Conservation (phyloP, 2,113 vertebrate species). For the Mellivora capensis region DNA sequence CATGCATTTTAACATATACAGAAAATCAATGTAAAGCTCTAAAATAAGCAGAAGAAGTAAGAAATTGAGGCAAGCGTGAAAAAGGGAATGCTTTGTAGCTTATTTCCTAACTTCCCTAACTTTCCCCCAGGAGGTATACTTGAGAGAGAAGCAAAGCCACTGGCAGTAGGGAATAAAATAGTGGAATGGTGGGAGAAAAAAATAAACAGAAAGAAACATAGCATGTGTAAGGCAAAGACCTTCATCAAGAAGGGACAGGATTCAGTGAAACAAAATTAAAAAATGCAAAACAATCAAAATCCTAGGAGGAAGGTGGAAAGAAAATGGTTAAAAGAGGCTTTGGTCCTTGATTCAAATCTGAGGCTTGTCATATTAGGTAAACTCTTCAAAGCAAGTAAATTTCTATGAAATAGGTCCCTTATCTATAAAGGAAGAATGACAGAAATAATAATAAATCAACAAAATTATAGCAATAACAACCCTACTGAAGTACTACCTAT, state of each 20-base stretch:
- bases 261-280: not conserved
- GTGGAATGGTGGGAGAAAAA: not conserved
- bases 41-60: not conserved
- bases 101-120: not conserved
- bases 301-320: not conserved
- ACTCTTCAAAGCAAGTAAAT: not conserved
- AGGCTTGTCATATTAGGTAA: not conserved
- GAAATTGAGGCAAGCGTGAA: not conserved
- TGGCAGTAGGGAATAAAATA: not conserved
- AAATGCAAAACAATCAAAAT: not conserved
- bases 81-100: not conserved
- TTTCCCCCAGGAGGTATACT: fast-evolving
- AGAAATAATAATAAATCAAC: not conserved
- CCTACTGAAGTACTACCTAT: not conserved
- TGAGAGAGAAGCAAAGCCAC: not conserved
- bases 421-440: not conserved
- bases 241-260: not conserved
- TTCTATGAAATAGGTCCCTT: not conserved
- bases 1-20: not conserved
- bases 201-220: not conserved
- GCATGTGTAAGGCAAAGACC: not conserved
- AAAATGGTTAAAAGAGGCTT: not conserved
- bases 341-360: not conserved
- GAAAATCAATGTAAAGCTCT: not conserved
- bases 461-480: not conserved